phyloP scores from a whole-genome alignment of 2,888 invertebrate genomes.

The Luffia ferchaultella region DNA sequence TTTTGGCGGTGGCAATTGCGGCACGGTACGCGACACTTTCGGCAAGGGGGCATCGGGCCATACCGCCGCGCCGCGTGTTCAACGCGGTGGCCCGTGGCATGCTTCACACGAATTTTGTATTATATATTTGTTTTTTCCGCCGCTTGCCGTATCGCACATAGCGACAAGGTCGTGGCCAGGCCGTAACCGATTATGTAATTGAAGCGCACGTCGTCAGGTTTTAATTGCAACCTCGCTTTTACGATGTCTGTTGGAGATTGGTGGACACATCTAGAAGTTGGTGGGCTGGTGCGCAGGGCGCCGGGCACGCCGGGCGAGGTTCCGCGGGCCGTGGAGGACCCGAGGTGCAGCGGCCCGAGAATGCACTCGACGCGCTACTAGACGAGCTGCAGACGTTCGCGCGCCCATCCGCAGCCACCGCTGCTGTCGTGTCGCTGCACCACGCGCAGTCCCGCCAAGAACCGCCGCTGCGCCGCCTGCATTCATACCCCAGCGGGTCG shows the following conservation, averaged over 20 bases:
- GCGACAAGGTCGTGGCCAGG: too few relatives aligned
- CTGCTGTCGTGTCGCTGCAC: conserved; percentile 62
- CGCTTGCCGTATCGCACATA: too few relatives aligned
- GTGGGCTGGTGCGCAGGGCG: conserved; percentile 52
- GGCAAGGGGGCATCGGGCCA: too few relatives aligned
- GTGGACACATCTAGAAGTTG: conserved; percentile 43
- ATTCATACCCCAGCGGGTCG: conserved; percentile 87
- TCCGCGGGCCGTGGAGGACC: conserved; percentile 27
- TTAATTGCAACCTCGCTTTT: conserved; percentile 45
- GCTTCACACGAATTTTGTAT: too few relatives aligned
- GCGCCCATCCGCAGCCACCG: conserved; percentile 61
- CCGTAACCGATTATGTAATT: too few relatives aligned
- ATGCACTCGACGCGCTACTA: conserved; percentile 97
- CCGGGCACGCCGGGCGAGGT: conserved; percentile 36
- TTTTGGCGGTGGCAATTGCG: too few relatives aligned
- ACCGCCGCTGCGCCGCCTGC: conserved; percentile 75
- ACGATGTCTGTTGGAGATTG: conserved; percentile 32
- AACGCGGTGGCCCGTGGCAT: too few relatives aligned
- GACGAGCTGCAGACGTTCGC: conserved; percentile 92
- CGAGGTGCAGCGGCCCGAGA: conserved; percentile 78
- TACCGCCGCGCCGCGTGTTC: too few relatives aligned
- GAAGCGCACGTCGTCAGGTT: conserved; percentile 6
- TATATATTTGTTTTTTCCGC: too few relatives aligned
- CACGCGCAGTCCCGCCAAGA: conserved; percentile 68
- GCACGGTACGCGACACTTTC: too few relatives aligned